Evolutionary conservation across 2,797 vertebrate genomes (phyloP), one percentile per base, ranked within the genome.

Genomic region (Carduelis carduelis): DNA sequence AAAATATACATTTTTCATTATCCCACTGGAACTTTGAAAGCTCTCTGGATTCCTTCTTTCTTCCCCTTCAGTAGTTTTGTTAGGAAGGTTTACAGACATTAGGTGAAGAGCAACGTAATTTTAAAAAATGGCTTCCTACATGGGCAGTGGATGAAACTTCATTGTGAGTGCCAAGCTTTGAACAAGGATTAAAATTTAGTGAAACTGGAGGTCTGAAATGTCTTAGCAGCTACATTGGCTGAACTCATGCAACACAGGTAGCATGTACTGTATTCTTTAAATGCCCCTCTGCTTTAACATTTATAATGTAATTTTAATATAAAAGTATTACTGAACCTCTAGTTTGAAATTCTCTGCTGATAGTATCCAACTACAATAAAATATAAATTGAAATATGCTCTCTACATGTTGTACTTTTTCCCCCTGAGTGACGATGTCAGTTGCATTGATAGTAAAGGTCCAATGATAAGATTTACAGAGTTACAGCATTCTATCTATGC

Each of bases 371-470:
- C 43, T 35, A 16, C 17, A 72, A 0, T 47, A 75, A 77, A 27
- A 50, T 44, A 68, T 3, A 34, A 50, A 32, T 15, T 71, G 43
- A 80, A 87, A 70, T 61, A 34, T 0, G 7, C 49, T 41, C 16
- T n/a, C n/a, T 69, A 15, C 30, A 14, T 23, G 46, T 37, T 46
- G 46, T 50, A 27, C 39, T n/a, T 83, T 49, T 76, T 21, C 27
- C 13, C n/a, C 9, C 6, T 0, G 4, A 94, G 49, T 37, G 69
- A 22, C 46, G 71, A 23, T 5, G 37, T 69, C 52, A 59, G 63
- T 79, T 78, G n/a, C 4, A n/a, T 85, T 94, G 90, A 90, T 91
- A 93, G 34, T 81, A 79, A 70, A 76, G 50, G 87, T 84, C 70
- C 77, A 80, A 39, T 43, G 23, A 3, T 74, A 92, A 95, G 72